These are phyloP conservation scores for Lepisosteus osseus DNA, from an alignment of 2,113 vertebrate genomes.

Conservation along the genomic window DNA sequence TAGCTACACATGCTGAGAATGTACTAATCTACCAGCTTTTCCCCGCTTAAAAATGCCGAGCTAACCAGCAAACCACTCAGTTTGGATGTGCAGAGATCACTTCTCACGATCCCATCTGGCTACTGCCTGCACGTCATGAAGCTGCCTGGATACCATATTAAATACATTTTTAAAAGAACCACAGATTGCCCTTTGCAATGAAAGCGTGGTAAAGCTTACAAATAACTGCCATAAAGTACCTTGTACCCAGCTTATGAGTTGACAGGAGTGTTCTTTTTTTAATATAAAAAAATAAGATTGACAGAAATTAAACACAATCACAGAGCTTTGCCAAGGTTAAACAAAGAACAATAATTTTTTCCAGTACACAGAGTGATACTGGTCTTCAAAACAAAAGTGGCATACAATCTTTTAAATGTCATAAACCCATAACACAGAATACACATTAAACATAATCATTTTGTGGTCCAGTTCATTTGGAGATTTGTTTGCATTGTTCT, in stretches of 20 bases:
- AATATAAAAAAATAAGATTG: slow-evolving; percentile 76
- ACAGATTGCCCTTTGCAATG: slow-evolving; percentile 52
- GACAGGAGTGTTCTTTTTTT: slow-evolving; percentile 83
- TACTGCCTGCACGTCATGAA: slow-evolving; percentile 76
- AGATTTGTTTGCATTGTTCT: slow-evolving; percentile 72
- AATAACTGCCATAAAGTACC: slow-evolving; percentile 76
- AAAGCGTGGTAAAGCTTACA: slow-evolving; percentile 62
- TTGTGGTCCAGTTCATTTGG: slow-evolving; percentile 68
- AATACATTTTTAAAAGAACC: slow-evolving; percentile 63
- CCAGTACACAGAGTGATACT: slow-evolving; percentile 35
- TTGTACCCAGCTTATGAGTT: slow-evolving; percentile 85
- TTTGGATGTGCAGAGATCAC: slow-evolving; percentile 69
- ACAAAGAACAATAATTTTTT: slow-evolving; percentile 48
- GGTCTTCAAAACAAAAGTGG: slow-evolving; percentile 70
- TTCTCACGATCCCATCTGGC: slow-evolving; percentile 75
- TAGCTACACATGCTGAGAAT: slow-evolving; percentile 94
- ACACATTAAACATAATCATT: slow-evolving; percentile 54
- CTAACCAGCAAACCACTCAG: slow-evolving; percentile 76
- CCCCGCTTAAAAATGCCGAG: slow-evolving; percentile 77
- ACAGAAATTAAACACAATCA: slow-evolving; percentile 73
- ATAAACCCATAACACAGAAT: slow-evolving; percentile 26
- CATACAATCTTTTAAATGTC: slow-evolving; percentile 63
- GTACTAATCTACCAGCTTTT: slow-evolving; percentile 86
- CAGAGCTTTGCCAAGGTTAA: slow-evolving; percentile 67
- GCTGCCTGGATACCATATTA: slow-evolving; percentile 74